Evolutionary conservation across 2,797 vertebrate species (phyloP).

Genomic region (Pempheris klunzingeri): DNA sequence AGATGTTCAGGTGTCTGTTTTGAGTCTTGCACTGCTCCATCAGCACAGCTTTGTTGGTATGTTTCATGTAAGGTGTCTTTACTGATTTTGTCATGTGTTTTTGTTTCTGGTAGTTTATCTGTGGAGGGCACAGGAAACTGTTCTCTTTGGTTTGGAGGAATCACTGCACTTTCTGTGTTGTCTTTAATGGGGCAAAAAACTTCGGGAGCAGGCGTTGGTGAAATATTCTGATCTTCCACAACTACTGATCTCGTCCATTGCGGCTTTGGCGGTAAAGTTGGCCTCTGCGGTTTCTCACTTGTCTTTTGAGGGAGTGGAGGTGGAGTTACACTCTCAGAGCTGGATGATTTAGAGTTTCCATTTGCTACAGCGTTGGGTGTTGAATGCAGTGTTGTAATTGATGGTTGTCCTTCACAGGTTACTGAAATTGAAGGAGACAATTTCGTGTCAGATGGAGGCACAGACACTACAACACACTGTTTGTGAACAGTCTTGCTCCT

Average conservation of each 20-base stretch:
- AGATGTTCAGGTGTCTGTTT: constrained; percentile 47
- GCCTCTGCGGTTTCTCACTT: constrained; percentile 79
- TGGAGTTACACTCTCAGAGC: constrained; percentile 60
- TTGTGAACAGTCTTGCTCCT: constrained; percentile 86
- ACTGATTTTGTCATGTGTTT: constrained; percentile 39
- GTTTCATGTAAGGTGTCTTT: constrained; percentile 24
- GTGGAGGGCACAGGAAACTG: constrained; percentile 51
- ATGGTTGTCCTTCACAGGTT: constrained; percentile 86
- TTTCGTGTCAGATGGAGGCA: constrained; percentile 89
- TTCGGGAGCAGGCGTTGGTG: constrained; percentile 76
- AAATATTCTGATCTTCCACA: constrained; percentile 63
- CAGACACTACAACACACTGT: constrained; percentile 85
- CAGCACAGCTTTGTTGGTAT: background rate
- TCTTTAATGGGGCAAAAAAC: constrained; percentile 73
- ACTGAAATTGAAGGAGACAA: constrained; percentile 97
- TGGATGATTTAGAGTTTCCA: constrained; percentile 68
- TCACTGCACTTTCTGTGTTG: constrained; percentile 44
- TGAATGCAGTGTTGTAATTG: constrained; percentile 78
- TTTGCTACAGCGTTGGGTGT: constrained; percentile 73
- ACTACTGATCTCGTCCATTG: constrained; percentile 72
- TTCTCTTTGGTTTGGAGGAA: constrained; percentile 52
- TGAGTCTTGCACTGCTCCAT: constrained; percentile 35
- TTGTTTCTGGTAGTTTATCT: constrained; percentile 58
- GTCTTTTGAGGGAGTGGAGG: constrained; percentile 78
- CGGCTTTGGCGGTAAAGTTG: constrained; percentile 82